These are phyloP conservation scores for Steinernema hermaphroditum DNA, from an alignment of 2,888 invertebrate species.

Conservation along the genomic window DNA sequence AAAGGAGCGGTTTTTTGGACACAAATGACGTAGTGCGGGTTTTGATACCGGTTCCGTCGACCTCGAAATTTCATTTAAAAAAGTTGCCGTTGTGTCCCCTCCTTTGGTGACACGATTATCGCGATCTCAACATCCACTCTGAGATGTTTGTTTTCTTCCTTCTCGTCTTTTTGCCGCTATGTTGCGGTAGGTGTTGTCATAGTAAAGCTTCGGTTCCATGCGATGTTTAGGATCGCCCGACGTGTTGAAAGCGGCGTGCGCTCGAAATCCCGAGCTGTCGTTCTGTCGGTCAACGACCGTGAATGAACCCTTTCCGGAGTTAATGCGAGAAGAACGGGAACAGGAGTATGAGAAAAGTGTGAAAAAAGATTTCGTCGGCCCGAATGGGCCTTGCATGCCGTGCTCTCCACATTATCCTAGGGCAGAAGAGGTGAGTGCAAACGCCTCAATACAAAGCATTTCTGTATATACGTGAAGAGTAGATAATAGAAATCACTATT, in stretches of 20 bases:
- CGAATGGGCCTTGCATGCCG: no score
- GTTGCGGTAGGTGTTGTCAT: neutral
- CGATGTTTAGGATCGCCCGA: slow-evolving; percentile 14
- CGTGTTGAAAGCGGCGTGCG: neutral
- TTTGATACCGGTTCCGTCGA: slow-evolving; percentile 27
- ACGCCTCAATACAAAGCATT: no score
- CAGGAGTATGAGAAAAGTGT: neutral
- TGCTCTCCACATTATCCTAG: no score
- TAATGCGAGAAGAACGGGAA: slow-evolving; percentile 5
- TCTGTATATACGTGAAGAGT: no score
- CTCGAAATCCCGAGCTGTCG: neutral
- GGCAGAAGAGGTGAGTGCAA: no score
- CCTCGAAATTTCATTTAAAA: slow-evolving; percentile 22
- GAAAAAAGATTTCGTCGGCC: neutral
- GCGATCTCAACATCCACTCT: slow-evolving; percentile 2
- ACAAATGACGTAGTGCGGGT: slow-evolving; percentile 8
- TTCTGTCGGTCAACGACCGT: neutral
- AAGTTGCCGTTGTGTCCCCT: slow-evolving; percentile 13
- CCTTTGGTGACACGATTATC: neutral
- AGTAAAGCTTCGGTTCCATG: neutral
- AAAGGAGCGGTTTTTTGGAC: neutral
- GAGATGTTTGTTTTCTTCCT: slow-evolving; percentile 26
- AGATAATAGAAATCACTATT: no score
- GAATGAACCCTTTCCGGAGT: slow-evolving; percentile 19
- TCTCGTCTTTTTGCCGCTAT: neutral